Percentiles rank a stretch among this genome's conserved stretches.
Evolutionary conservation across 2,888 invertebrate genomes (phyloP).

Genomic region (Drosophila algonquin): DNA sequence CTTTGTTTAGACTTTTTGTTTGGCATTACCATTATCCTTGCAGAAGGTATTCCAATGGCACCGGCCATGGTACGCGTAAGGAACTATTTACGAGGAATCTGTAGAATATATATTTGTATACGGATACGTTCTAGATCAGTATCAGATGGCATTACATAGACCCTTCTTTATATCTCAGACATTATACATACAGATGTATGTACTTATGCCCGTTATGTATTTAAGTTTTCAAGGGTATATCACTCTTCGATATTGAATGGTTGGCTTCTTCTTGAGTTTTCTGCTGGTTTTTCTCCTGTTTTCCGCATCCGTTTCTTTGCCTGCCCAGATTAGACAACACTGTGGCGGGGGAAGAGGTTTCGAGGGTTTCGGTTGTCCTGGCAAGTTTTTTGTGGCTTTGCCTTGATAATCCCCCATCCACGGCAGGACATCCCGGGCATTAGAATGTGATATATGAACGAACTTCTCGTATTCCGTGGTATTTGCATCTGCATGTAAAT

Average conservation of each 20-base stretch:
- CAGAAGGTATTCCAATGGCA: neutral
- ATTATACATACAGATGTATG: too few relatives aligned
- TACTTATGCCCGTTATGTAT: too few relatives aligned
- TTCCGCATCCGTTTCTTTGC: slow-evolving; percentile 32
- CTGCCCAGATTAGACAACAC: slow-evolving; percentile 36
- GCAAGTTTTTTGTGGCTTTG: slow-evolving; percentile 48
- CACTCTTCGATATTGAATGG: neutral
- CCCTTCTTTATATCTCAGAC: too few relatives aligned
- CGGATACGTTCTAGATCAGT: too few relatives aligned
- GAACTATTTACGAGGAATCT: too few relatives aligned
- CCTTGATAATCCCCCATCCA: slow-evolving; percentile 41
- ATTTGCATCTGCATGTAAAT: slow-evolving; percentile 34
- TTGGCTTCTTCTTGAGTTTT: neutral
- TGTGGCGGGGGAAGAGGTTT: slow-evolving; percentile 12
- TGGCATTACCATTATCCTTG: neutral
- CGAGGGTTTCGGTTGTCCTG: neutral
- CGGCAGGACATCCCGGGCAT: slow-evolving; percentile 39
- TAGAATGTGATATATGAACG: slow-evolving; percentile 46
- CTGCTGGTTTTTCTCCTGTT: neutral
- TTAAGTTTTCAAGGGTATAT: neutral
- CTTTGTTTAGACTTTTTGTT: slow-evolving; percentile 12
- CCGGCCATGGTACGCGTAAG: too few relatives aligned
- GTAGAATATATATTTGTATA: too few relatives aligned
- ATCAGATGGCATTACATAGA: too few relatives aligned
- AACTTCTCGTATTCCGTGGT: slow-evolving; percentile 24